A percentile compares a stretch with the other conserved stretches of the same genome.
Conservation (phyloP, 2,888 invertebrate genomes). For the Erebia aethiops region DNA sequence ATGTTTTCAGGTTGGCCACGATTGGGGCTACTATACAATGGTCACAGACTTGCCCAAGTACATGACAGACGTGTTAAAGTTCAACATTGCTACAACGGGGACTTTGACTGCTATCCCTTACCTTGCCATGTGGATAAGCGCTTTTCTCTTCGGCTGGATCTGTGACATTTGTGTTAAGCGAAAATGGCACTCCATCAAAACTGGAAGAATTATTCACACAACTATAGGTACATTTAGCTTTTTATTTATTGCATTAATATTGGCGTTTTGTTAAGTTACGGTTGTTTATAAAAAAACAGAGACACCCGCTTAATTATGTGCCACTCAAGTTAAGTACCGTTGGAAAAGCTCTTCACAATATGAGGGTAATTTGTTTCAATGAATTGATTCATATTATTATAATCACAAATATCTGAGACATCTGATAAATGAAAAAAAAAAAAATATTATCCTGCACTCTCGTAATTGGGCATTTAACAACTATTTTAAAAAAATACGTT, state of each 20-base stretch:
- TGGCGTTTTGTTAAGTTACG: too few relatives aligned
- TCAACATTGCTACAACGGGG: constrained; percentile 86
- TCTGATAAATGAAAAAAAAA: too few relatives aligned
- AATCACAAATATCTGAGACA: too few relatives aligned
- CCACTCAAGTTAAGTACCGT: too few relatives aligned
- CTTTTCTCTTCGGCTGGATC: constrained; percentile 85
- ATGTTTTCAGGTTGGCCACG: constrained; percentile 69
- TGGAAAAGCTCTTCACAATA: too few relatives aligned
- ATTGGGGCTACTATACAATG: constrained; percentile 89
- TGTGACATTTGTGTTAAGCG: constrained; percentile 87
- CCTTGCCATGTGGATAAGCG: constrained; percentile 87
- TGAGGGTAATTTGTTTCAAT: not conserved
- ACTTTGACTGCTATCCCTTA: constrained; percentile 86
- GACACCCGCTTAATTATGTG: not conserved
- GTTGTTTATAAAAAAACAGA: not conserved
- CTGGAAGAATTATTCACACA: constrained; percentile 86
- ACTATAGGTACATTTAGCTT: constrained; percentile 79
- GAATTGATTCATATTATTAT: too few relatives aligned
- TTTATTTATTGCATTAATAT: constrained; percentile 7
- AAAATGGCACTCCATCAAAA: constrained; percentile 82
- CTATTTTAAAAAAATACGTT: too few relatives aligned
- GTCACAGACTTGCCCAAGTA: constrained; percentile 88
- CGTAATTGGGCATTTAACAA: too few relatives aligned
- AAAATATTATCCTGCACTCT: too few relatives aligned
- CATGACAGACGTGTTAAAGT: constrained; percentile 86